phyloP scores from a whole-genome alignment of 2,888 invertebrate genomes.

The Lasioglossum vierecki region DNA sequence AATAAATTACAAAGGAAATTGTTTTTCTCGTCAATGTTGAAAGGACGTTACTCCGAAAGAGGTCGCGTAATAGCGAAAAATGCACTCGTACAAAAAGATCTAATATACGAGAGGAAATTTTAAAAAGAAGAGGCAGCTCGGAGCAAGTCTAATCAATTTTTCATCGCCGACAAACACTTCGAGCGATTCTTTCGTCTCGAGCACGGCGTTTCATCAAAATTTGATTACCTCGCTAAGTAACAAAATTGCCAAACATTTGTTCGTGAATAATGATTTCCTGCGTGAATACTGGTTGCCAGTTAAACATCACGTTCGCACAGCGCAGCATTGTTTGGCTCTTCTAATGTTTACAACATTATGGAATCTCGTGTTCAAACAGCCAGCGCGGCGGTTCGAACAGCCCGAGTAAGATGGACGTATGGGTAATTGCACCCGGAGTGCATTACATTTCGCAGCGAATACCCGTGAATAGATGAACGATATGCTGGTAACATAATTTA shows the following conservation, averaged over 20 bases:
- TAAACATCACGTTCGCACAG: background rate
- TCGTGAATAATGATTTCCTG: constrained; percentile 8
- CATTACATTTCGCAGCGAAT: background rate
- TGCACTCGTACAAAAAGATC: background rate
- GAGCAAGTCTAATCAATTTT: constrained; percentile 2
- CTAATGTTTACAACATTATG: constrained; percentile 17
- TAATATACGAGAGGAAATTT: background rate
- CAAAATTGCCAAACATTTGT: constrained; percentile 25
- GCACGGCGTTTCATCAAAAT: constrained; percentile 8
- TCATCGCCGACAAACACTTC: background rate
- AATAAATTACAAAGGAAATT: background rate
- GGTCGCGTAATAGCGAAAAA: background rate
- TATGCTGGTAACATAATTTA: background rate
- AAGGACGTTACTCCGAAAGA: background rate
- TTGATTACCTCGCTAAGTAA: constrained; percentile 24
- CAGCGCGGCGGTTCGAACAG: background rate
- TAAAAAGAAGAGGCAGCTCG: background rate
- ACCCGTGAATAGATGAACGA: background rate
- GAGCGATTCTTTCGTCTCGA: background rate
- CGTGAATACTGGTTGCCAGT: background rate
- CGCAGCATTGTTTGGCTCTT: background rate
- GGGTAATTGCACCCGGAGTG: constrained; percentile 15
- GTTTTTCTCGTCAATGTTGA: background rate
- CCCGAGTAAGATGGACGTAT: background rate
- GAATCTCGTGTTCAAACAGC: constrained; percentile 1